A percentile compares a stretch with the other conserved stretches of the same genome.
phyloP scores from a whole-genome alignment of 2,888 invertebrate species.

The Boloria selene region DNA sequence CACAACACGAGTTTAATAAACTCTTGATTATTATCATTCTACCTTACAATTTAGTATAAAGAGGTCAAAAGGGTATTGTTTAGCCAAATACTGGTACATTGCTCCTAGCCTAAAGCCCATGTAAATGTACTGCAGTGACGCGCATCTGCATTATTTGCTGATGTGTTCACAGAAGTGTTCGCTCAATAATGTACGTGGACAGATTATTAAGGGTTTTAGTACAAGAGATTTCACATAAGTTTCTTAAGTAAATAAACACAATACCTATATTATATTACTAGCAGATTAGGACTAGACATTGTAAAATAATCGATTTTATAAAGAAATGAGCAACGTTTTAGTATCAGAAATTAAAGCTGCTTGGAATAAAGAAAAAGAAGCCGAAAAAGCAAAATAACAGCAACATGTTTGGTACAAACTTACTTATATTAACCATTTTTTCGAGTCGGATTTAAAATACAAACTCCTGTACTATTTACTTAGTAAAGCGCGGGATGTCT shows the following conservation, averaged over 20 bases:
- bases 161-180: conserved; percentile 57
- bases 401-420: no score
- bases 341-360: no score
- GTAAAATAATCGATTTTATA: no score
- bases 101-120: conserved; percentile 49
- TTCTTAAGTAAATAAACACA: no score
- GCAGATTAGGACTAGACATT: no score
- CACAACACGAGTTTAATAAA: conserved; percentile 2
- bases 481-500: conserved; percentile 3
- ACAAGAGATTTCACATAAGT: no score
- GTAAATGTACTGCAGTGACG: conserved; percentile 48
- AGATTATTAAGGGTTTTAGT: conserved; percentile 37
- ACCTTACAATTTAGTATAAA: conserved; percentile 11
- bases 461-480: not conserved
- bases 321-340: no score
- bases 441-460: no score
- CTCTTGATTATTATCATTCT: not conserved
- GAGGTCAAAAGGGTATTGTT: conserved; percentile 25
- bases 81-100: conserved; percentile 42
- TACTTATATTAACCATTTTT: no score
- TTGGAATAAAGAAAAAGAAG: no score
- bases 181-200: conserved; percentile 43
- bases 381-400: no score
- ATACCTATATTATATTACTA: no score
- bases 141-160: conserved; percentile 58